Evolutionary conservation across 2,888 invertebrate genomes (phyloP), one percentile per base, ranked within the genome.

Genomic region (Scaptomyza polygonia): DNA sequence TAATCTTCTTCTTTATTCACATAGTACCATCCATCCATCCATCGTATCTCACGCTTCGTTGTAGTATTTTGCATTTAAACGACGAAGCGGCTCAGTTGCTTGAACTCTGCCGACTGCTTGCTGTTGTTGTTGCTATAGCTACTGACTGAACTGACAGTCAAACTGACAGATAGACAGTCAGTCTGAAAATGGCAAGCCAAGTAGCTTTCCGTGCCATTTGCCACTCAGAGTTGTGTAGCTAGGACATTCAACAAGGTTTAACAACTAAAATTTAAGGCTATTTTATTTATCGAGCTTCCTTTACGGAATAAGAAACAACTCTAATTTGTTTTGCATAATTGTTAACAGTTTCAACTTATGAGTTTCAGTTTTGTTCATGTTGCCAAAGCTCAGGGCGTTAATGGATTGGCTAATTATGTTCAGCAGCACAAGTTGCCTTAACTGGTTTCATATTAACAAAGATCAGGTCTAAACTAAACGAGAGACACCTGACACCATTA

Each of bases 21-120:
- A 58, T 32, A 11, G 44, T 65, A 29, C 16, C 39, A 40, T 40
- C 14, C 18, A 18, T 18, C 47, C 43, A 27, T 30, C 32, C 66
- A 25, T 55, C 61, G 72, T 64, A 77, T 73, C 69, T 74, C 75
- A 74, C 73, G 70, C 75, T 70, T 64, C 70, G 44, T 55, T 64
- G 62, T 73, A 73, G 49, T 49, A 25, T 49, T 73, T 74, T 69
- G 66, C 63, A 77, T 77, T 73, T 77, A 59, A 68, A 56, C 55
- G 56, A 48, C 53, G 58, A 39, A 45, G 67, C 63, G 43, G 44
- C 52, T 39, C 16, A 49, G 62, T 58, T 71, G 57, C 68, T 68
- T 76, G 77, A 77, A 69, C 77, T 76, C 61, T 63, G 72, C 54
- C 61, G 61, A 43, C 30, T 44, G 18, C 18, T 47, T 47, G 68